Base-by-base conservation (phyloP, 2,888 invertebrate genomes). In the Apodemia mormo region DNA sequence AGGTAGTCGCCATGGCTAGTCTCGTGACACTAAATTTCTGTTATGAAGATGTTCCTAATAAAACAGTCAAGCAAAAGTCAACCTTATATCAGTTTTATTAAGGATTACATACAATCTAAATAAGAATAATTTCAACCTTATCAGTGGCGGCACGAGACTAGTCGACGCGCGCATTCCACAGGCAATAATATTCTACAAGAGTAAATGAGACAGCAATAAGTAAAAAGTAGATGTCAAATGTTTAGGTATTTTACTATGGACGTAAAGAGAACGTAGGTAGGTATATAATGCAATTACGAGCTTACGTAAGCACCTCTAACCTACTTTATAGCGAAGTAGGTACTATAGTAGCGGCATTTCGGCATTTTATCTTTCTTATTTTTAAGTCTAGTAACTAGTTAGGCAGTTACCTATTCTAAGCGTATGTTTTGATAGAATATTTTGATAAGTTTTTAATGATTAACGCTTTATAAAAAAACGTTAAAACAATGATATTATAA, bases 101-200 rank as follows among this genome's bases (percentile, higher is more conserved):
- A 76, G 77, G 80, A 76, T 68, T 75, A 65, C 30, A 33, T 68
- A 54, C 70, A 71, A 73, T 72, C 69, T 54, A 71, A 67, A 66
- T 74, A 66, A 73, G 68, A 69, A 74, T 74, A 85, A 80, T 82
- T 74, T 84, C 75, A 75, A 70, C 82, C 82, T 84, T 89, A 89
- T 74, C 65, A 77, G 70, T 77, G n/a, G 74, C 76, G 84, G 84
- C 83, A 79, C 88, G 91, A 92, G 92, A 91, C 92, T 91, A 86
- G 86, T 82, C 92, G 92, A 90, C 91, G 92, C 92, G 92, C 92
- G 92, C 93, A 92, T 91, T 92, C 92, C 90, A 82, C 81, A 87
- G 87, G 89, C 87, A 87, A 86, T 90, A 89, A 87, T 90, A 84
- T 85, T 85, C 85, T 80, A 80, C 82, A 83, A 76, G 91, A 87